Evolutionary conservation across 2,888 invertebrate genomes (phyloP), one percentile per base, ranked within the genome.

Genomic region (Tachina fera): DNA sequence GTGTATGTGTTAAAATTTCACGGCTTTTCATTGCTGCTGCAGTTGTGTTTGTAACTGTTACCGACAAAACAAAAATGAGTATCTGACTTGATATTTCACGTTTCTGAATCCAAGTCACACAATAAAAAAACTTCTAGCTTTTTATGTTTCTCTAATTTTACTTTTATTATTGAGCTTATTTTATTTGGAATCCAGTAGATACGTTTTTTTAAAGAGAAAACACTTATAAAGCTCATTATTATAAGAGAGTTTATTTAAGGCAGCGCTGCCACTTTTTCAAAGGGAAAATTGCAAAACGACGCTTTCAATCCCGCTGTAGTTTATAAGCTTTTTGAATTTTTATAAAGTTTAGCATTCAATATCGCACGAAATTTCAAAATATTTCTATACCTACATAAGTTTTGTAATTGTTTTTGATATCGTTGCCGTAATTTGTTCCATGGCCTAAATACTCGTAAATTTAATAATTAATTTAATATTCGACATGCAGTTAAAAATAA

Each of bases 1-100:
- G 43, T 77, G 58, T 47, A 56, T 67, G 31, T 31, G 31, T 31
- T 31, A 31, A 80, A 72, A 71, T 16, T 60, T 67, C 39, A 67
- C 56, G 31, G 65, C 45, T 65, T 67, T 67, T 47, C 45, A 2
- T 22, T 53, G 51, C 5, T 61, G 49, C 14, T 47, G 22, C 22
- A 16, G 43, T 51, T 19, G 74, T 53, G 14, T 41, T 19, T 14
- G 51, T 39, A 39, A 39, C 4, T 68, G 11, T 41, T 68, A 63
- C 6, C 63, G 41, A 60, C 31, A 41, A 39, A 4, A 39, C 19
- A 51, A 16, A 51, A 49, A 49, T 49, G 14, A 14, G 31, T 31
- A 39, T 58, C 14, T 58, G 1, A 39, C 14, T 14, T 58, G 58
- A 58, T 14, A 49, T 41, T 19, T 47, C 60, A 72, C 16, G 72